Evolutionary conservation across 2,113 vertebrate species (phyloP).

Genomic region (Fregata magnificens): DNA sequence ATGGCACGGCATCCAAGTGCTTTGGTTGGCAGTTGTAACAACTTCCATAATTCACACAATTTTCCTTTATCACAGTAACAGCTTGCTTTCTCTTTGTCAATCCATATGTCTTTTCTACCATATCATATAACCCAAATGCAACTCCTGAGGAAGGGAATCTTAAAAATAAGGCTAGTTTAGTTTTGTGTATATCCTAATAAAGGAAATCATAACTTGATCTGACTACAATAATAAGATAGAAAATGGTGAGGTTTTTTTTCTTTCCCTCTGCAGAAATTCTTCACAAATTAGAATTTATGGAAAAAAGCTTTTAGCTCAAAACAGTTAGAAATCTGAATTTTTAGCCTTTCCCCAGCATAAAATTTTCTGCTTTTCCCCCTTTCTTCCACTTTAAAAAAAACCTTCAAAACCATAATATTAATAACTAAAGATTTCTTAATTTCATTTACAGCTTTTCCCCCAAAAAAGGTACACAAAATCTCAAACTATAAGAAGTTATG

Average conservation of each 20-base stretch:
- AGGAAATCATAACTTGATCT: not conserved
- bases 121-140: not conserved
- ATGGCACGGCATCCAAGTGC: not conserved
- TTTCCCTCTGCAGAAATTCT: not conserved
- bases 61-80: not conserved
- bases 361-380: not conserved
- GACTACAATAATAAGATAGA: not conserved
- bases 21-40: not conserved
- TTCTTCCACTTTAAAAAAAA: not conserved
- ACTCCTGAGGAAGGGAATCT: not conserved
- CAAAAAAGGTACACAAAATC: not conserved
- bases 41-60: not conserved
- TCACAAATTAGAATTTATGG: not conserved
- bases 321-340: not conserved
- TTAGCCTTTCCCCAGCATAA: not conserved
- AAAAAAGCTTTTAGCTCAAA: not conserved
- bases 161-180: not conserved
- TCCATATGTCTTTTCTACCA: not conserved
- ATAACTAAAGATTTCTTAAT: not conserved
- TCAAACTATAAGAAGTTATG: not conserved
- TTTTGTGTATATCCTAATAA: not conserved
- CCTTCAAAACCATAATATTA: not conserved
- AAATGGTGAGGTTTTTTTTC: not conserved
- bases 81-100: not conserved
- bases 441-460: not conserved